Evolutionary conservation across 2,113 vertebrate genomes (phyloP), one percentile per base, ranked within the genome.

Genomic region (Xyrauchen texanus): DNA sequence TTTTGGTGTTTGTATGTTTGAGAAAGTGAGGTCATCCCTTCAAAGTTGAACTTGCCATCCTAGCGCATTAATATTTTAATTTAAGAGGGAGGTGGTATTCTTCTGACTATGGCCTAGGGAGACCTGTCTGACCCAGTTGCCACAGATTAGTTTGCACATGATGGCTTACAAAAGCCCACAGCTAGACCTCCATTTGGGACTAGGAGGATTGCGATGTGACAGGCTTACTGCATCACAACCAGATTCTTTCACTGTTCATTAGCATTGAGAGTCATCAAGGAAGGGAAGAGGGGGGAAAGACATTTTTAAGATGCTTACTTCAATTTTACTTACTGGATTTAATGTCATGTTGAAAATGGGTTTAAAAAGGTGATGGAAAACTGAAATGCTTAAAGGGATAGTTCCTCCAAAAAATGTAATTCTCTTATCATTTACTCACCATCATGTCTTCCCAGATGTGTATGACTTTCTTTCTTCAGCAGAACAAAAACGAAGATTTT

Each of bases 81-180:
- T 52, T 7, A 2, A 67, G 45, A 34, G 34, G 16, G 73, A 49
- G 49, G 63, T 65, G 13, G 10, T 71, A 80, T 68, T 75, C 61
- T 79, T 72, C 58, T n/a, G 10, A 42, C 58, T 45, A 16, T 7
- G 62, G 65, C 63, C 76, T 58, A 61, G 12, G 12, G 80, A 79
- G 67, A 82, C 76, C 72, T 61, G 64, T 72, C 60, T 82, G 77
- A 82, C 80, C 80, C 49, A 79, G 66, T 84, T 85, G 78, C 74
- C 62, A 72, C 61, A 44, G 62, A 76, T 34, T 55, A 10, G 8
- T 61, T 67, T 8, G 70, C 60, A 65, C 63, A 55, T 72, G 45
- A 75, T 67, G 65, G 65, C 21, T 68, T 53, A 74, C 52, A 67
- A 4, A 12, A n/a, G 64, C n/a, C 57, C 9, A 6, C 45, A 12